phyloP scores from a whole-genome alignment of 2,797 vertebrate species.

The Artibeus jamaicensis region DNA sequence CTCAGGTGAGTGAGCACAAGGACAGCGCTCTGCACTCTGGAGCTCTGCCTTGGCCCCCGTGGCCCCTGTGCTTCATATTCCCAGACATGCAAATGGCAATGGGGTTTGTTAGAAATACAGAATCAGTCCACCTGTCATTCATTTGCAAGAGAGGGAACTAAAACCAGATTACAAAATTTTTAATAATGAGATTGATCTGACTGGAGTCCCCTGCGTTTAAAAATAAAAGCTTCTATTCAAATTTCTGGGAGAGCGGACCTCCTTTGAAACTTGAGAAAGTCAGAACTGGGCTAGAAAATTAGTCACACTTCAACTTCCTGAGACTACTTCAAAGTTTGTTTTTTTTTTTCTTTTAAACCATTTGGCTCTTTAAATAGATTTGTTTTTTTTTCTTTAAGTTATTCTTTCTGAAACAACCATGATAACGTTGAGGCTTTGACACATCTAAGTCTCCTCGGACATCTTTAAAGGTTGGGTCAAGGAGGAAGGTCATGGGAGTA shows the following conservation, averaged over 20 bases:
- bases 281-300: slow-evolving; percentile 68
- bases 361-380: slow-evolving; percentile 65
- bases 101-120: background rate
- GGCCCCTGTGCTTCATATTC: background rate
- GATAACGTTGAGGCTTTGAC: slow-evolving; percentile 18
- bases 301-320: slow-evolving; percentile 76
- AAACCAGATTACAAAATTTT: background rate
- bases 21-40: background rate
- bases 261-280: slow-evolving; percentile 73
- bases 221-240: slow-evolving; percentile 60
- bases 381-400: slow-evolving; percentile 55
- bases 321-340: slow-evolving; percentile 61
- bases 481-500: slow-evolving; percentile 39
- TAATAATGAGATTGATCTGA: slow-evolving; percentile 54
- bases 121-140: background rate
- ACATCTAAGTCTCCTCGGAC: slow-evolving; percentile 21
- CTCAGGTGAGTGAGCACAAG: slow-evolving; percentile 86
- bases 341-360: slow-evolving; percentile 47
- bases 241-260: slow-evolving; percentile 55
- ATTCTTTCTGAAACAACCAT: slow-evolving; percentile 12
- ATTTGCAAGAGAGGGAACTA: slow-evolving; percentile 23
- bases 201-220: slow-evolving; percentile 35
- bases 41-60: background rate
- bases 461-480: slow-evolving; percentile 31
- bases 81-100: background rate